Percentiles rank a stretch among this genome's conserved stretches.
phyloP scores from a whole-genome alignment of 1,140 invertebrate genomes.

The Wiebesia pumilae region DNA sequence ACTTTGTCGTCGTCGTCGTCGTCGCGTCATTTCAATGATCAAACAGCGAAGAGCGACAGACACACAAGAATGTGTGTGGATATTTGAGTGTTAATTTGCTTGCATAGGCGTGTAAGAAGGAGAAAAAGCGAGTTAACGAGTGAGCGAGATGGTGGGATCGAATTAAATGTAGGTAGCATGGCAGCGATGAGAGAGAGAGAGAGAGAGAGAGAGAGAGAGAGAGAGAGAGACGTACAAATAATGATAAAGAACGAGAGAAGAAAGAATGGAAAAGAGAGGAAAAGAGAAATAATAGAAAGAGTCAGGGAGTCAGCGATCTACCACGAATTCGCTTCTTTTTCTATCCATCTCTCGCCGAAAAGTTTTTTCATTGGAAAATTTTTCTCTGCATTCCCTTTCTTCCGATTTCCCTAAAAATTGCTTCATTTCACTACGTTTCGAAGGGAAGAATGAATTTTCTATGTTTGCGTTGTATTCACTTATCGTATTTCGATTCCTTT shows the following conservation, averaged over 20 bases:
- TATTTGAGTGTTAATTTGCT: no score
- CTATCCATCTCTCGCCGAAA: slow-evolving; percentile 19
- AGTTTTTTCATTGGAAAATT: slow-evolving; percentile 49
- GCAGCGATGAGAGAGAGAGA: not conserved
- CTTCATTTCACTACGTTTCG: not conserved
- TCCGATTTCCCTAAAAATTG: slow-evolving; percentile 26
- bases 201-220: not conserved
- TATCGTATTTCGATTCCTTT: not conserved
- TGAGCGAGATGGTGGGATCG: no score
- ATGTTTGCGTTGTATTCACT: not conserved
- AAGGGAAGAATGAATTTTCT: not conserved
- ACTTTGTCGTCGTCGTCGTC: slow-evolving; percentile 44
- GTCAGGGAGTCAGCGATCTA: not conserved
- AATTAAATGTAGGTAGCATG: not conserved
- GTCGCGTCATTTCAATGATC: slow-evolving; percentile 44
- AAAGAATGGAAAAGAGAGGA: not conserved
- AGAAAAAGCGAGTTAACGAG: not conserved
- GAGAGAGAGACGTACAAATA: not conserved
- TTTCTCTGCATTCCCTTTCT: slow-evolving; percentile 8
- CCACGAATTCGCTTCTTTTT: not conserved
- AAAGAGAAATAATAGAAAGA: slow-evolving; percentile 1
- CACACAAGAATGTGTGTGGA: no score
- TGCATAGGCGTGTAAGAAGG: no score
- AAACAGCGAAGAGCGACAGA: slow-evolving; percentile 8
- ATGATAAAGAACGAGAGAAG: not conserved